Evolutionary conservation across 2,888 invertebrate species (phyloP).

Genomic region (Sialis fuliginosa): DNA sequence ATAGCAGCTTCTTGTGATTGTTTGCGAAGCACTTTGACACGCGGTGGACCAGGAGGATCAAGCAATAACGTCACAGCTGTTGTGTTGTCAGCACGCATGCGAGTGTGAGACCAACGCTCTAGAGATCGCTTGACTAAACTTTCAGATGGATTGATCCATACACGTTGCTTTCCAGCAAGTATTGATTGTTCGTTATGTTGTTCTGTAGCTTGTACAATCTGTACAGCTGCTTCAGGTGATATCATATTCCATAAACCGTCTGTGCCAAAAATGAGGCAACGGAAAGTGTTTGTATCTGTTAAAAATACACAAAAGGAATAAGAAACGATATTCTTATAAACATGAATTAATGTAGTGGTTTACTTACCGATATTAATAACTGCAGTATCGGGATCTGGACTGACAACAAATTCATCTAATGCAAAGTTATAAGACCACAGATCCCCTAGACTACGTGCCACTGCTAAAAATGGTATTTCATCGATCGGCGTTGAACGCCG

Average conservation of each 20-base stretch:
- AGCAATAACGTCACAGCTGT: conserved; percentile 85
- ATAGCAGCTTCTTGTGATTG: conserved; percentile 5
- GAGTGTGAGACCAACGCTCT: conserved; percentile 65
- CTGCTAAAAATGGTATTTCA: conserved; percentile 89
- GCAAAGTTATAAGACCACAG: conserved; percentile 94
- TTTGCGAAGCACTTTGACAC: conserved; percentile 35
- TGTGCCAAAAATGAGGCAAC: conserved; percentile 87
- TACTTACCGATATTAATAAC: conserved; percentile 25
- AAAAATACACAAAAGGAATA: conserved; percentile 25
- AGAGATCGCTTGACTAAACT: conserved; percentile 68
- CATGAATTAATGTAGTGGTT: no score
- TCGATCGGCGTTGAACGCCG: conserved; percentile 79
- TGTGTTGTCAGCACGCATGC: conserved; percentile 90
- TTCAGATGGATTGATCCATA: conserved; percentile 84
- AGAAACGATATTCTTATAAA: no score
- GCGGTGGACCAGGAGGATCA: conserved; percentile 72
- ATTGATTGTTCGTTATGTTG: conserved; percentile 54
- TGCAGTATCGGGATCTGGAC: conserved; percentile 89
- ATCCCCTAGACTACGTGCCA: conserved; percentile 90
- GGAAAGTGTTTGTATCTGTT: conserved; percentile 58
- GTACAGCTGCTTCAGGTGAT: conserved; percentile 64
- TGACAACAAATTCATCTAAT: conserved; percentile 86
- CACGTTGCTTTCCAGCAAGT: conserved; percentile 22
- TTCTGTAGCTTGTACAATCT: conserved; percentile 68
- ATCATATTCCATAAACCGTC: conserved; percentile 97